phyloP scores from a whole-genome alignment of 2,888 invertebrate species.

The Neuroscelio doddi region DNA sequence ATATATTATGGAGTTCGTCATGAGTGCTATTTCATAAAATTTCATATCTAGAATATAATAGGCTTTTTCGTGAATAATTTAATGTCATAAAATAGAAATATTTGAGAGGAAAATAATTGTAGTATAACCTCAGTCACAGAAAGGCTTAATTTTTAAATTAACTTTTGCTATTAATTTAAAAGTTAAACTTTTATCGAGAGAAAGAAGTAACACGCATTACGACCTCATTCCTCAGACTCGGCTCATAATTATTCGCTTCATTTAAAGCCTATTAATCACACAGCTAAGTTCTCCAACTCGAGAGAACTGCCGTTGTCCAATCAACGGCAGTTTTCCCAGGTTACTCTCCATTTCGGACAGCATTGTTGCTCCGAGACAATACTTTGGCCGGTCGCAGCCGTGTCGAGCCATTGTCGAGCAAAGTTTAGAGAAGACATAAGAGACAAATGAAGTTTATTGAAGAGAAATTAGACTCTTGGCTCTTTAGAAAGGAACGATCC shows the following conservation, averaged over 20 bases:
- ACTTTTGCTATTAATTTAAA: no score
- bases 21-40: no score
- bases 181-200: no score
- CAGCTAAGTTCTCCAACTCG: conserved; percentile 27
- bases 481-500: neutral
- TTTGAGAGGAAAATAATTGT: no score
- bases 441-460: conserved; percentile 47
- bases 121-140: no score
- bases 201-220: neutral
- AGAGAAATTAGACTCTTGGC: conserved; percentile 37
- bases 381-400: conserved; percentile 27
- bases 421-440: conserved; percentile 43
- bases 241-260: conserved; percentile 54
- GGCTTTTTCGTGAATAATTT: no score
- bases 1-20: no score
- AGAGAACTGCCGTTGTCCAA: conserved; percentile 48
- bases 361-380: conserved; percentile 49
- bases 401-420: conserved; percentile 41
- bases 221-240: conserved; percentile 13
- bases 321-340: conserved; percentile 28
- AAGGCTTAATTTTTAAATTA: no score
- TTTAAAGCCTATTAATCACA: conserved; percentile 56
- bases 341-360: conserved; percentile 46
- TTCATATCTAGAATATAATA: no score
- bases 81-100: no score